These are phyloP conservation scores for Abrostola triplasia DNA, from an alignment of 2,888 invertebrate genomes.

Conservation along the genomic window DNA sequence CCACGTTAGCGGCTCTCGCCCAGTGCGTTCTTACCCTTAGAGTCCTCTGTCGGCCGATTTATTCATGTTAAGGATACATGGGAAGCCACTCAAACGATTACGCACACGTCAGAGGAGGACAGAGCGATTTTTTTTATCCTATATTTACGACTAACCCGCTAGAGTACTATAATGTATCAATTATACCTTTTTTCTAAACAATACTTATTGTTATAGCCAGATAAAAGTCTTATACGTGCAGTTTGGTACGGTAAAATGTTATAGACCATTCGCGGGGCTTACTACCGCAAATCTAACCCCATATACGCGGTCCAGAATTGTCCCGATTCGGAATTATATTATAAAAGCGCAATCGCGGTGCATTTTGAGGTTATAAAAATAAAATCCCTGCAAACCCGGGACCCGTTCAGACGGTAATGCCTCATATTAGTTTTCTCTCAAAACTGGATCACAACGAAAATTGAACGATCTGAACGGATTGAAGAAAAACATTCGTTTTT, in stretches of 20 bases:
- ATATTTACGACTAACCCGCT: conserved; percentile 24
- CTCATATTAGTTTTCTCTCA: conserved; percentile 59
- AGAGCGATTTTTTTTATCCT: conserved; percentile 41
- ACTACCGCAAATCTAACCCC: conserved; percentile 32
- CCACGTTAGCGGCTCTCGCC: conserved; percentile 11
- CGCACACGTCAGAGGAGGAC: conserved; percentile 44
- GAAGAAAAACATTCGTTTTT: conserved; percentile 46
- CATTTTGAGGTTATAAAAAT: conserved; percentile 59
- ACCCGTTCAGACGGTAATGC: conserved; percentile 52
- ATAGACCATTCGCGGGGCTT: conserved; percentile 24
- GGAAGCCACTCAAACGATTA: conserved; percentile 66
- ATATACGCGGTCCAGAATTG: conserved; percentile 25
- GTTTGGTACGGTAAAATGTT: conserved; percentile 20
- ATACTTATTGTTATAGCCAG: not conserved
- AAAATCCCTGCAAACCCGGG: conserved; percentile 48
- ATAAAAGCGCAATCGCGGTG: conserved; percentile 48
- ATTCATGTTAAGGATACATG: conserved; percentile 68
- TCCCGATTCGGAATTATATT: conserved; percentile 38
- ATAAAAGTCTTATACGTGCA: too few species aligned
- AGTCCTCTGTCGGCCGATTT: conserved; percentile 58
- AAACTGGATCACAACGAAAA: conserved; percentile 56
- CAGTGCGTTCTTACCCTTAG: conserved; percentile 29
- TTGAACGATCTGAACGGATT: conserved; percentile 57
- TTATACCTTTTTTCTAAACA: conserved; percentile 5
- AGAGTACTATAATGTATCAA: conserved; percentile 22